phyloP scores from a whole-genome alignment of 2,888 invertebrate species.

The Rosalia funebris region DNA sequence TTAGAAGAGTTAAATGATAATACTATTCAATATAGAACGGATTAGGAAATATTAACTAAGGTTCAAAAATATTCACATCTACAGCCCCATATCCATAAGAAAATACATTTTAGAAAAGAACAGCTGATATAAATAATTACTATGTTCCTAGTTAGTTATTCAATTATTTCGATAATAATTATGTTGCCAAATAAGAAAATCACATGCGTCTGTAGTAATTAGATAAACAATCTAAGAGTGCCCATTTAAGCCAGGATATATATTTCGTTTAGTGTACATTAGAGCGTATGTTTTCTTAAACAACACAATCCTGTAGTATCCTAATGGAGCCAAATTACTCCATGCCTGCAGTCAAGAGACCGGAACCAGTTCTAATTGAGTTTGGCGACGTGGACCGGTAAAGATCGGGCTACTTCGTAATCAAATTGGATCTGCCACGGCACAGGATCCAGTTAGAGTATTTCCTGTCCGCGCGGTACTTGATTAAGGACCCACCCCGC shows the following conservation, averaged over 20 bases:
- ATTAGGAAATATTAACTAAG: no score
- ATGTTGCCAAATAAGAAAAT: no score
- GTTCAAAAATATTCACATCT: no score
- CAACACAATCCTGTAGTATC: conserved; percentile 57
- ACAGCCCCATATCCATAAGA: no score
- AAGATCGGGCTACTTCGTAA: conserved; percentile 40
- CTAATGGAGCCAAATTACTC: conserved; percentile 58
- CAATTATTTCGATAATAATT: no score
- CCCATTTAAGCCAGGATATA: conserved; percentile 5
- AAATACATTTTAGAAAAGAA: no score
- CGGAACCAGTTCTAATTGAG: conserved; percentile 58
- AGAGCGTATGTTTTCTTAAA: conserved; percentile 55
- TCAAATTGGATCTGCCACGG: conserved; percentile 35
- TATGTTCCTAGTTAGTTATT: no score
- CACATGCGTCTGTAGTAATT: no score
- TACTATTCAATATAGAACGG: no score
- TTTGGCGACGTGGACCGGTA: conserved; percentile 54
- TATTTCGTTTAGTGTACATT: conserved; percentile 20
- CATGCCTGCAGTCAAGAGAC: conserved; percentile 52
- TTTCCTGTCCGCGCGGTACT: conserved; percentile 39
- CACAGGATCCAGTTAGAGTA: conserved; percentile 37
- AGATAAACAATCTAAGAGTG: conserved; percentile 1
- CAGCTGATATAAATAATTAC: no score
- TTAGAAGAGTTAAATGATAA: no score
- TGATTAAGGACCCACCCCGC: conserved; percentile 40